Conservation (phyloP, 2,113 vertebrate genomes). For the Gallinago undulata region DNA sequence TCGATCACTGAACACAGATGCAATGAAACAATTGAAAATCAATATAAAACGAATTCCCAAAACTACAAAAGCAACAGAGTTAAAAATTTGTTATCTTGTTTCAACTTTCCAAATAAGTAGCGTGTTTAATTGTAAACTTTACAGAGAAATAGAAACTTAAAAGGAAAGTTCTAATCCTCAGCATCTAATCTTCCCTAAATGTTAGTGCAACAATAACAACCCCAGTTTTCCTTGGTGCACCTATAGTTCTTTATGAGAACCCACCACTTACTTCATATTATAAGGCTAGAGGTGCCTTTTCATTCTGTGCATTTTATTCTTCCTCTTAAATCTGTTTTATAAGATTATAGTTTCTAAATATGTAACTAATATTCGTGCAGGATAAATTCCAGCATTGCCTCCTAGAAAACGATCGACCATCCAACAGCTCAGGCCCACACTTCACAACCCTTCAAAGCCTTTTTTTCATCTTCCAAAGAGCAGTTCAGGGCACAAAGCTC, state of each 20-base stretch:
- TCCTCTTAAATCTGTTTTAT: neutral
- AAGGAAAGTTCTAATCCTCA: neutral
- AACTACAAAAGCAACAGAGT: neutral
- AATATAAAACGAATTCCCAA: neutral
- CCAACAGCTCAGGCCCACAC: neutral
- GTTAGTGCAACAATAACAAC: neutral
- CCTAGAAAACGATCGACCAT: neutral
- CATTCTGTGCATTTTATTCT: neutral
- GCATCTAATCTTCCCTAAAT: neutral
- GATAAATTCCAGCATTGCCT: neutral
- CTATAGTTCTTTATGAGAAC: neutral
- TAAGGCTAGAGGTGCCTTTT: neutral
- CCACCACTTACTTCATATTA: neutral
- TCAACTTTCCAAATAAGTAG: neutral
- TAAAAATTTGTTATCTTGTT: neutral
- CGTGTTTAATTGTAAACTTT: neutral
- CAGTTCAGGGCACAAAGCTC: conserved; percentile 15
- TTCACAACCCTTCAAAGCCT: neutral
- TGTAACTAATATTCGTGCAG: neutral
- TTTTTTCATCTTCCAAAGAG: conserved; percentile 6
- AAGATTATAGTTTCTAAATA: conserved; percentile 18
- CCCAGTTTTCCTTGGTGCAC: neutral
- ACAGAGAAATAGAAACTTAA: neutral
- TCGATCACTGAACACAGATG: neutral
- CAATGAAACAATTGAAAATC: neutral